Conservation (phyloP, 2,113 vertebrate species). For the Platycercus adscitus region DNA sequence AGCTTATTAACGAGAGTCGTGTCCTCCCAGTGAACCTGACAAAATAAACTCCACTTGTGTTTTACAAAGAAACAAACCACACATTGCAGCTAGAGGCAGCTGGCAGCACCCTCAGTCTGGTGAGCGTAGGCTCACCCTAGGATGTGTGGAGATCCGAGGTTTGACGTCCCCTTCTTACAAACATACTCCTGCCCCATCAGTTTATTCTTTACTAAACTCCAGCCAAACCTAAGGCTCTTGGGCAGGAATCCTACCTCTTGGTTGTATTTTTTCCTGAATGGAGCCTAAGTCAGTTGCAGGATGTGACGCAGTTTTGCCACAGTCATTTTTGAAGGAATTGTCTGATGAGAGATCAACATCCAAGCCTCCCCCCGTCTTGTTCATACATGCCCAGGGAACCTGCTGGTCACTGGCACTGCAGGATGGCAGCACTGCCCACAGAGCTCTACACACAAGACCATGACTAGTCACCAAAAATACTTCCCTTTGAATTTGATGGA, state of each 20-base stretch:
- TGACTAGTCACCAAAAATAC: neutral
- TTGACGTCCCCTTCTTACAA: neutral
- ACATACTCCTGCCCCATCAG: neutral
- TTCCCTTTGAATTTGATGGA: neutral
- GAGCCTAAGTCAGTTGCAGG: neutral
- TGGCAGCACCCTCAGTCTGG: neutral
- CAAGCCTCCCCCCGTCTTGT: rapidly evolving
- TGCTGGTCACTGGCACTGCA: neutral
- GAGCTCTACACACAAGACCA: neutral
- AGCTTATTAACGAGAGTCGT: neutral
- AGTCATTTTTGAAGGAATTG: neutral
- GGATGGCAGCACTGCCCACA: neutral
- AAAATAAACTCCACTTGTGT: neutral
- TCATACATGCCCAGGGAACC: rapidly evolving
- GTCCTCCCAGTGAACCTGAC: neutral
- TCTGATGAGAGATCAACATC: neutral
- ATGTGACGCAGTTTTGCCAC: neutral
- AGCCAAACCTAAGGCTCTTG: neutral
- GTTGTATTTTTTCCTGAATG: neutral
- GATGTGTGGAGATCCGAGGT: neutral
- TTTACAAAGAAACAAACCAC: neutral
- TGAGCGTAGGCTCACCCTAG: neutral
- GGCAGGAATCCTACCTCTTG: neutral
- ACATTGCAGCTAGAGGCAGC: neutral
- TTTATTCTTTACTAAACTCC: neutral